These are phyloP conservation scores for Oxystoma pomonae DNA, from an alignment of 2,888 invertebrate species.

Conservation along the genomic window DNA sequence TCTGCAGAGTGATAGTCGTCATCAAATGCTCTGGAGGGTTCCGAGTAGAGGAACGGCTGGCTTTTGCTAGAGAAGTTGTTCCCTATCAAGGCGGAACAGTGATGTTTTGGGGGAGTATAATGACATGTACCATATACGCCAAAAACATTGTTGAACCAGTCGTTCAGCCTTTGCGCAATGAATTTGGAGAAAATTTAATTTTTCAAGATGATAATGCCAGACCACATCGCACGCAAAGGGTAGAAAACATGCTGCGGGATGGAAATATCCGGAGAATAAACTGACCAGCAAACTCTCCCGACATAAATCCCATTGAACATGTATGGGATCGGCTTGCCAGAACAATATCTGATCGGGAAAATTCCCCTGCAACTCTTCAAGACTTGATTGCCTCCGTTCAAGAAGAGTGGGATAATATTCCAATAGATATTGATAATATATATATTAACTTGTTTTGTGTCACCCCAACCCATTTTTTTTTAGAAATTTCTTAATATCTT, in stretches of 20 bases:
- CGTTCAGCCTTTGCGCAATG: slow-evolving; percentile 11
- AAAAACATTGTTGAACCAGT: slow-evolving; percentile 14
- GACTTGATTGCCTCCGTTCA: slow-evolving; percentile 2
- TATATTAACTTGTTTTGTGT: too few relatives aligned
- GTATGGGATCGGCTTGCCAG: slow-evolving; percentile 9
- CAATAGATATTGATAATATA: background rate
- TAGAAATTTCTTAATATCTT: too few relatives aligned
- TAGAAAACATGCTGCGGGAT: slow-evolving; percentile 8
- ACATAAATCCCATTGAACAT: slow-evolving; percentile 15
- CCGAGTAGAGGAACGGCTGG: background rate
- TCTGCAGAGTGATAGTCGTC: background rate
- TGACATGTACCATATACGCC: slow-evolving; percentile 3
- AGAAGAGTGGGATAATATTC: background rate
- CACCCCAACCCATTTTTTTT: too few relatives aligned
- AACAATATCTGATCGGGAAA: slow-evolving; percentile 4
- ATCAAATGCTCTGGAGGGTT: background rate
- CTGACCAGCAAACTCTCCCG: slow-evolving; percentile 15
- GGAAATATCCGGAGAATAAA: slow-evolving; percentile 16
- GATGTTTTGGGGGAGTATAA: background rate
- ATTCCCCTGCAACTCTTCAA: slow-evolving; percentile 3
- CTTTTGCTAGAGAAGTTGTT: background rate
- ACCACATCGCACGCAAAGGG: slow-evolving; percentile 15
- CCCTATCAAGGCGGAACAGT: background rate
- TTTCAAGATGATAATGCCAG: slow-evolving; percentile 11
- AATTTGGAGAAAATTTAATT: slow-evolving; percentile 12